Evolutionary conservation across 2,113 vertebrate genomes (phyloP), one percentile per base, ranked within the genome.

Genomic region (Catharus minimus): DNA sequence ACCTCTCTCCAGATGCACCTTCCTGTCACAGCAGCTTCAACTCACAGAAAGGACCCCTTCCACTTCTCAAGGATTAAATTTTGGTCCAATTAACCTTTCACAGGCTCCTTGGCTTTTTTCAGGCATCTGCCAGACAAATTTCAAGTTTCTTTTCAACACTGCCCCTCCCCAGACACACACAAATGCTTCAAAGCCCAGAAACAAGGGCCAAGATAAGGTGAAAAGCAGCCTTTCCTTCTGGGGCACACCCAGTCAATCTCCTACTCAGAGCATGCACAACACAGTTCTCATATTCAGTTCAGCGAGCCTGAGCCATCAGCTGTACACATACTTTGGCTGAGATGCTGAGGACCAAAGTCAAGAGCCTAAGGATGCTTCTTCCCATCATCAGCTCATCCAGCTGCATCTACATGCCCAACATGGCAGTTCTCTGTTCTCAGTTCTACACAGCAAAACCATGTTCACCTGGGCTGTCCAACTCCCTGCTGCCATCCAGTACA

Each of bases 401-500:
- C 27, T 49, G 7, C 30, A 52, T 26, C 44, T 24, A 13, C 18
- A 38, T 33, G 13, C 64, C 60, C 17, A 49, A 13, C 38, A 79
- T 52, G 38, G 49, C 27, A 52, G 13, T 8, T 43, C 43, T 43
- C 43, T 39, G 44, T 43, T 43, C 41, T 43, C 41, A 43, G 49
- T 36, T 23, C 24, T 7, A 2, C 12, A 17, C 1, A 3, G 11
- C 58, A 43, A 41, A 28, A 49, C 7, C 21, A 24, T 1, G 13
- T 5, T 13, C 68, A 58, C 5, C 43, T 57, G 53, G 11, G 9
- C 18, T 53, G 14, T 36, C 52, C 52, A 21, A 6, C 61, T 44
- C n/a, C 47, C 66, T 57, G 20, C 41, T 57, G 53, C 50, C 50
- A 46, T 15, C 14, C 50, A 27, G 5, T 9, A 33, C 41, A 19